A percentile compares a stretch with the other conserved stretches of the same genome.
Evolutionary conservation across 2,888 invertebrate species (phyloP).

Genomic region (Archaeoteleia sp.): DNA sequence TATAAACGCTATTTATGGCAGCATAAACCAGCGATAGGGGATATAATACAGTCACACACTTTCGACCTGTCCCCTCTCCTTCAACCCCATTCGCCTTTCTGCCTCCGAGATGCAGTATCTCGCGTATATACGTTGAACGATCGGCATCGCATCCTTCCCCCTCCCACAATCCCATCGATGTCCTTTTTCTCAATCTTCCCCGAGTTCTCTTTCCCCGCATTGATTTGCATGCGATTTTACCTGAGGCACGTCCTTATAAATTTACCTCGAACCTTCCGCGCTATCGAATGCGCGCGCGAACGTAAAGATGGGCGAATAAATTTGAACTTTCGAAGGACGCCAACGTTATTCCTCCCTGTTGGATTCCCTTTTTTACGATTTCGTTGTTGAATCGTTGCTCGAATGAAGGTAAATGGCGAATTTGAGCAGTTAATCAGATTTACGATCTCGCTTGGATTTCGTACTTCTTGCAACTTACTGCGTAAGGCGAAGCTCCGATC

Average conservation of each 20-base stretch:
- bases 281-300: constrained; percentile 25
- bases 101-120: constrained; percentile 54
- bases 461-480: constrained; percentile 25
- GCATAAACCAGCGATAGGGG: constrained; percentile 71
- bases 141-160: constrained; percentile 58
- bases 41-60: constrained; percentile 68
- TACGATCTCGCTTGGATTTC: constrained; percentile 38
- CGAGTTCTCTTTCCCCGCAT: constrained; percentile 58
- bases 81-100: constrained; percentile 21
- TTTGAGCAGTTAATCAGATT: constrained; percentile 45
- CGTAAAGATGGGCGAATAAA: constrained; percentile 34
- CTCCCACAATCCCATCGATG: constrained; percentile 1
- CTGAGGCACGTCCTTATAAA: constrained; percentile 66
- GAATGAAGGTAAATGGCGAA: constrained; percentile 30
- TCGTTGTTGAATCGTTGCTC: constrained; percentile 15
- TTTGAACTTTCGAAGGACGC: constrained; percentile 64
- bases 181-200: constrained; percentile 43
- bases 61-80: constrained; percentile 50
- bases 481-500: constrained; percentile 20
- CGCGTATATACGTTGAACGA: constrained; percentile 62
- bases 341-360: constrained; percentile 60
- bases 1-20: constrained; percentile 73
- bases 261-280: constrained; percentile 46
- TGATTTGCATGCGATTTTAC: constrained; percentile 71
- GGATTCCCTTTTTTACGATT: constrained; percentile 32